A percentile compares a stretch with the other conserved stretches of the same genome.
These are phyloP conservation scores for Protonemura montana DNA, from an alignment of 2,888 invertebrate species.

Conservation along the genomic window DNA sequence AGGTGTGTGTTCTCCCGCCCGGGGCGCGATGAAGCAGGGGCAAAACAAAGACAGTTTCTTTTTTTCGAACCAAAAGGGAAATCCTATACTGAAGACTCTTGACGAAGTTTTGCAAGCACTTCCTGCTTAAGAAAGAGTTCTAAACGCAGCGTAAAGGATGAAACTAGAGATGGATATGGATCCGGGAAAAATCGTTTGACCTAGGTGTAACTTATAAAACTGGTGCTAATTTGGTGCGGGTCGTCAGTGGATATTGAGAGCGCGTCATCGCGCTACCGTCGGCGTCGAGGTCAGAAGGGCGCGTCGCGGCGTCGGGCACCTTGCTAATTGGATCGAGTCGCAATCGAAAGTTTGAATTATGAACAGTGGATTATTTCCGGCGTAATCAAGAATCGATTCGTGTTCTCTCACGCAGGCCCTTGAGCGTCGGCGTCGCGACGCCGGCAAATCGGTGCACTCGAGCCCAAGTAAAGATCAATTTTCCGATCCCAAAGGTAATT, in stretches of 20 bases:
- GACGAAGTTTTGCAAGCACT: background rate
- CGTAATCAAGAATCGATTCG: slow-evolving; percentile 17
- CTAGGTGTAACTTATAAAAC: background rate
- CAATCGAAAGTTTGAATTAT: slow-evolving; percentile 33
- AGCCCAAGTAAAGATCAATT: background rate
- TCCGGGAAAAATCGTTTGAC: background rate
- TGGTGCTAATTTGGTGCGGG: background rate
- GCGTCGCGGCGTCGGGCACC: background rate
- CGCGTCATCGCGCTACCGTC: background rate
- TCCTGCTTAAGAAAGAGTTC: background rate
- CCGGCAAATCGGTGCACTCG: background rate
- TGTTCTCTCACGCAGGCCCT: background rate
- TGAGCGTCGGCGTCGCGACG: background rate
- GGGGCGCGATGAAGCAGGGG: background rate
- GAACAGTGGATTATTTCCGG: slow-evolving; percentile 32
- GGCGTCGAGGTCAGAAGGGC: background rate
- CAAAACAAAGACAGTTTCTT: slow-evolving; percentile 1
- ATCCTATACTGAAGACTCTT: slow-evolving; percentile 7
- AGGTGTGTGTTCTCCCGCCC: background rate
- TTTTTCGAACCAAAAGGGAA: background rate
- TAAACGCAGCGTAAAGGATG: background rate
- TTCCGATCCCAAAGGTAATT: background rate
- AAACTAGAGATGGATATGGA: background rate
- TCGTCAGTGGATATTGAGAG: background rate
- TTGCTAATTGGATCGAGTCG: slow-evolving; percentile 21